These are phyloP conservation scores for Holothuria leucospilota DNA, from an alignment of 53 echinoderm and acorn worm species.

Conservation along the genomic window DNA sequence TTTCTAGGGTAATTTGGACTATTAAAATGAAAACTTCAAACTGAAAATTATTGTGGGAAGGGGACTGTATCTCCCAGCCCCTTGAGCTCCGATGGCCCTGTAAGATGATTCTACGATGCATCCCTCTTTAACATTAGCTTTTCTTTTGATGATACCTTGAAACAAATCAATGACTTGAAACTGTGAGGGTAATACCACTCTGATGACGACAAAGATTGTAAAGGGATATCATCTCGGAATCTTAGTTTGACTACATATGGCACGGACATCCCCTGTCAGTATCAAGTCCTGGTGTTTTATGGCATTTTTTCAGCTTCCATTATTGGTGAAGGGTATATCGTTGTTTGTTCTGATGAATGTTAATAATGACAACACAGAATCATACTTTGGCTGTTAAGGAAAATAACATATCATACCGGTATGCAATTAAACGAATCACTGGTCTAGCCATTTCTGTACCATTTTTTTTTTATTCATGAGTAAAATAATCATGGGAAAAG, in stretches of 20 bases:
- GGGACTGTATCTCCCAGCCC: too few relatives aligned
- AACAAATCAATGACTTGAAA: background rate
- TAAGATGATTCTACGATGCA: background rate
- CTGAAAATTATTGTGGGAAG: too few relatives aligned
- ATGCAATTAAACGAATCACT: too few relatives aligned
- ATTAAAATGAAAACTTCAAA: too few relatives aligned
- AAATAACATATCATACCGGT: too few relatives aligned
- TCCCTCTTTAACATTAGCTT: background rate
- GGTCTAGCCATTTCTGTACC: too few relatives aligned
- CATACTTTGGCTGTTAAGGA: too few relatives aligned
- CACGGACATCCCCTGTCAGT: background rate
- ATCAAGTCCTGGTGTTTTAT: background rate
- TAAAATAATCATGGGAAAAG: too few relatives aligned
- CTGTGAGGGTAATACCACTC: background rate
- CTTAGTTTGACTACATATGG: background rate
- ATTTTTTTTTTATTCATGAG: too few relatives aligned
- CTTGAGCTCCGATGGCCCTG: background rate
- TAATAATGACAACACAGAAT: too few relatives aligned
- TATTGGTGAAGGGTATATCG: background rate
- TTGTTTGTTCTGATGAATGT: too few relatives aligned
- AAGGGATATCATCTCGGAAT: slow-evolving; percentile 15
- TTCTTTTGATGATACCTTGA: slow-evolving; percentile 2
- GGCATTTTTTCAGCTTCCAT: background rate
- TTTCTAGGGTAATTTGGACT: too few relatives aligned
- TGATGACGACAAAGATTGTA: slow-evolving; percentile 12